These are phyloP conservation scores for Pangasianodon gigas DNA, from an alignment of 2,113 vertebrate genomes.

Conservation along the genomic window DNA sequence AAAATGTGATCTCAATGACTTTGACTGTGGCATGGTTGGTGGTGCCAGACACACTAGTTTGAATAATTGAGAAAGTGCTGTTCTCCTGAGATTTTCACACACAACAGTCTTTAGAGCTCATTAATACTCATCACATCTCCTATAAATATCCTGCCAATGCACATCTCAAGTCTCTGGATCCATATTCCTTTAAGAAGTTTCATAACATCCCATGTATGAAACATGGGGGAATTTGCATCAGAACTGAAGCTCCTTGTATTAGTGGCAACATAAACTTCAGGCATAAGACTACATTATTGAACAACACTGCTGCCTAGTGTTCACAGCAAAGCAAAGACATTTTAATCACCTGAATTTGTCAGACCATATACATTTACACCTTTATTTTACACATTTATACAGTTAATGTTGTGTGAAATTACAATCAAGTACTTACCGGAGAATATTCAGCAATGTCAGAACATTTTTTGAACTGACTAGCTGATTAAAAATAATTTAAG, in stretches of 20 bases:
- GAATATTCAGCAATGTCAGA: neutral
- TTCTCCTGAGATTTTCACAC: neutral
- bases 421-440: neutral
- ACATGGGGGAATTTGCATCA: neutral
- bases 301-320: conserved; percentile 19
- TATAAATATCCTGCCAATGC: neutral
- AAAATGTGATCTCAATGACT: no score
- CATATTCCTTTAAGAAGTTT: neutral
- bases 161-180: neutral
- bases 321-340: neutral
- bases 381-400: neutral
- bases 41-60: neutral
- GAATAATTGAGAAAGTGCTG: neutral
- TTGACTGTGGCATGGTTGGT: neutral
- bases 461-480: neutral
- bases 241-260: neutral
- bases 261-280: neutral
- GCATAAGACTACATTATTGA: neutral
- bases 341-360: neutral
- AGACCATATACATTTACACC: neutral
- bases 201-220: neutral
- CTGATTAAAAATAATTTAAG: neutral
- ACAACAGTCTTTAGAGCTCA: neutral
- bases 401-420: neutral
- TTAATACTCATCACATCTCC: neutral